Evolutionary conservation across 2,888 invertebrate species (phyloP).

Genomic region (Lasiommata megera): DNA sequence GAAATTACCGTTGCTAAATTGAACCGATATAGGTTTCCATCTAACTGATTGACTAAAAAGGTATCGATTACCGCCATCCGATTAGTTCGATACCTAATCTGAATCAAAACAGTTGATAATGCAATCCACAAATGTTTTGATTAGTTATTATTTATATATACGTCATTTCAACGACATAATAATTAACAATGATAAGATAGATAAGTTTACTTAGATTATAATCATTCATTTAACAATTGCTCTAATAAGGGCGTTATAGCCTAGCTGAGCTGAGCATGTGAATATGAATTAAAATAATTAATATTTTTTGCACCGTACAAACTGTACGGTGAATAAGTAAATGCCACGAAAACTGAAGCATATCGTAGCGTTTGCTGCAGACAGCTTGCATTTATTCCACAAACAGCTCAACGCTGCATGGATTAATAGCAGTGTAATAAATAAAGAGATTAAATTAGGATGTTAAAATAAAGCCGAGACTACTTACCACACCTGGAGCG

Average conservation of each 20-base stretch:
- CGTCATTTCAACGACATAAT: neutral
- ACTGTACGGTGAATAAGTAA: neutral
- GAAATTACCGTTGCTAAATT: too few species aligned
- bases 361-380: conserved; percentile 18
- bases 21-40: too few species aligned
- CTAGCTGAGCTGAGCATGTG: too few species aligned
- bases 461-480: conserved; percentile 3
- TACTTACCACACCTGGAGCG: conserved; percentile 4
- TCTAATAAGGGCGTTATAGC: too few species aligned
- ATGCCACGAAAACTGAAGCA: conserved; percentile 11
- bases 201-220: neutral
- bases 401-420: conserved; percentile 19
- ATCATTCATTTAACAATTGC: neutral
- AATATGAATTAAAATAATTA: too few species aligned
- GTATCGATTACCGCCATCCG: too few species aligned
- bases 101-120: too few species aligned
- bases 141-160: neutral
- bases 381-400: conserved; percentile 22
- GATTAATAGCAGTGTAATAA: conserved; percentile 23
- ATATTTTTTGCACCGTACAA: neutral
- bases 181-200: neutral
- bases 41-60: too few species aligned
- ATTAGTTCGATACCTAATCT: too few species aligned
- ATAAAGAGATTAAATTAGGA: conserved; percentile 21
- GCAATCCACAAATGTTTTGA: neutral